Evolutionary conservation across 2,888 invertebrate genomes (phyloP), one percentile per base, ranked within the genome.

Genomic region (Halictus quadricinctus): DNA sequence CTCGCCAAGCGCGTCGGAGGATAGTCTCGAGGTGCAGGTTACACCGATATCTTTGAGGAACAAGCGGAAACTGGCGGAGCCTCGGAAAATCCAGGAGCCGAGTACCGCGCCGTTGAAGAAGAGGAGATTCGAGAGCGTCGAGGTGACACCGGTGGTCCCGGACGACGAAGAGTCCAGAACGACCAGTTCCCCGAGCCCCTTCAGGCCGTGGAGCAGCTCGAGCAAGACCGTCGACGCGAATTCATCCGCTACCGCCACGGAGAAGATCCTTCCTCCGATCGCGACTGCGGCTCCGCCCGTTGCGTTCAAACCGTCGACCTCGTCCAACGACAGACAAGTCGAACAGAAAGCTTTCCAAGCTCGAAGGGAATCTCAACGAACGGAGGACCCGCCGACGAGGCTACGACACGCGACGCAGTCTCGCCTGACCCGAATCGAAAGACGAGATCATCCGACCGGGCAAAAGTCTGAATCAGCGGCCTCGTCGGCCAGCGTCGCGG

Each of bases 11-110:
- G 95, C 95, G 80, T 96, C 96, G 80, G 97, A 97, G 90, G 96
- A 96, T 93, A 96, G 96, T 80, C 95, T 96, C 12, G 96, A 96
- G 92, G 96, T 96, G 5, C 96, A 96, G 91, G 95, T 96, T 13
- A 95, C 95, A 46, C 95, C 96, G 43, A 96, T 96, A 81, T 95
- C 95, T 0, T 94, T 96, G 94, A 82, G 96, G 93, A 94, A 95
- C 88, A 97, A 97, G 93, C 95, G 97, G 83, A 97, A 97, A 93
- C 95, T 96, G 83, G 95, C 96, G 36, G 97, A 97, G 85, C 96
- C 97, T 0, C 95, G 96, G 73, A 97, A 96, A 91, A 95, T 97
- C 7, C 93, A 94, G 29, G 95, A 95, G 81, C 90, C 94, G 91
- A 74, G 93, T 94, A 93, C 95, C 87, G 95, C 96, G 2, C 97